Conservation (phyloP, 2,888 invertebrate species). For the Byasa hedistus region DNA sequence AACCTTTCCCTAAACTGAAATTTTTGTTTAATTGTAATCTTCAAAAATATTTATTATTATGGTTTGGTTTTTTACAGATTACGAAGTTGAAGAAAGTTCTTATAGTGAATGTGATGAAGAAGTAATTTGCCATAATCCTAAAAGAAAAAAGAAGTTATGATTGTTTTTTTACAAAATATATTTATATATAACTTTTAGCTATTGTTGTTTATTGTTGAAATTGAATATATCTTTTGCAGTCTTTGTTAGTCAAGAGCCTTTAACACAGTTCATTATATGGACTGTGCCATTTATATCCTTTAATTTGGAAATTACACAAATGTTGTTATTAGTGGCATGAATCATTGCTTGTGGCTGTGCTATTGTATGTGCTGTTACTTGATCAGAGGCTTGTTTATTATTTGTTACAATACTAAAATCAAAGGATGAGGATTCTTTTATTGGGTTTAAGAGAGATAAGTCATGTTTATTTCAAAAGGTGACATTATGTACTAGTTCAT, state of each 20-base stretch:
- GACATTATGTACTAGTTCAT: too few relatives aligned
- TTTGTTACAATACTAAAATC: not conserved
- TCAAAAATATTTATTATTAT: not conserved
- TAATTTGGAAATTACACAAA: not conserved
- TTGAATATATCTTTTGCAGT: not conserved
- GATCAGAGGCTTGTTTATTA: too few relatives aligned
- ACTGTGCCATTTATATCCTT: not conserved
- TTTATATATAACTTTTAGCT: conserved; percentile 28
- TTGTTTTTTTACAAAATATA: not conserved
- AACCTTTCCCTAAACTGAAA: too few relatives aligned
- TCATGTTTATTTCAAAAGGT: too few relatives aligned
- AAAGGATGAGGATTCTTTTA: not conserved
- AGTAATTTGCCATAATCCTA: conserved; percentile 40
- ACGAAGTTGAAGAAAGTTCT: conserved; percentile 38
- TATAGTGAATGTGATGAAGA: conserved; percentile 45
- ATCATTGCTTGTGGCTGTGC: not conserved
- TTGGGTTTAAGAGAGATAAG: too few relatives aligned
- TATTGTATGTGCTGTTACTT: too few relatives aligned
- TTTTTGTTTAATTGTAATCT: not conserved
- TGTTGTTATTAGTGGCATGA: not conserved
- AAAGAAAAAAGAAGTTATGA: conserved; percentile 51
- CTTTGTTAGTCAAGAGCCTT: not conserved
- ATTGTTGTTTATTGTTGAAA: not conserved
- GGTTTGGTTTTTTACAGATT: conserved; percentile 30
- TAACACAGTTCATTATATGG: not conserved